These are phyloP conservation scores for Recurvirostra avosetta DNA, from an alignment of 2,113 vertebrate species.

Conservation along the genomic window DNA sequence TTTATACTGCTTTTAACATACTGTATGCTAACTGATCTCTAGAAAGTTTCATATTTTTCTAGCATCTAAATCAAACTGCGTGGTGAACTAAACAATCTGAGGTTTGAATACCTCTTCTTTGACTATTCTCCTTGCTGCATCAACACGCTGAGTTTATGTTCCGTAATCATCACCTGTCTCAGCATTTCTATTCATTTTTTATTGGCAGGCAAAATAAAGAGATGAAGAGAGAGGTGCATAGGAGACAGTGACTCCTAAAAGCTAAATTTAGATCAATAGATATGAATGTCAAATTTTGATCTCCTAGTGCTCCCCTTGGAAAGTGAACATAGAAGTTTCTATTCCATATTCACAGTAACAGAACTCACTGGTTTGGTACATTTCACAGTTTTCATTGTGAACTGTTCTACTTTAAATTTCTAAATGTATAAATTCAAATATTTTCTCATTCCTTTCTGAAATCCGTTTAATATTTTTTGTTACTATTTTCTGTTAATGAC, in stretches of 20 bases:
- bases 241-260: not conserved
- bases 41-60: not conserved
- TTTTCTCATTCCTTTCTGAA: not conserved
- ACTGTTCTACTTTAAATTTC: not conserved
- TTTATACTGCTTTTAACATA: not conserved
- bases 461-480: not conserved
- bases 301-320: not conserved
- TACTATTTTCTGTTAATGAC: not conserved
- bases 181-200: not conserved
- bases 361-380: not conserved
- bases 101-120: not conserved
- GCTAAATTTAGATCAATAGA: not conserved
- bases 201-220: not conserved
- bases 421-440: not conserved
- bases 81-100: not conserved
- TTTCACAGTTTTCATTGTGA: not conserved
- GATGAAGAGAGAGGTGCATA: not conserved
- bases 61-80: not conserved
- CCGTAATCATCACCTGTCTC: not conserved
- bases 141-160: not conserved
- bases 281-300: not conserved
- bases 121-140: not conserved
- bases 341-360: not conserved
- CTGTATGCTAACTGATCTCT: not conserved
- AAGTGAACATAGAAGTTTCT: not conserved